Percentiles rank a stretch among this genome's conserved stretches.
phyloP scores from a whole-genome alignment of 2,797 vertebrate genomes.

The Chiropotes sagulatus region DNA sequence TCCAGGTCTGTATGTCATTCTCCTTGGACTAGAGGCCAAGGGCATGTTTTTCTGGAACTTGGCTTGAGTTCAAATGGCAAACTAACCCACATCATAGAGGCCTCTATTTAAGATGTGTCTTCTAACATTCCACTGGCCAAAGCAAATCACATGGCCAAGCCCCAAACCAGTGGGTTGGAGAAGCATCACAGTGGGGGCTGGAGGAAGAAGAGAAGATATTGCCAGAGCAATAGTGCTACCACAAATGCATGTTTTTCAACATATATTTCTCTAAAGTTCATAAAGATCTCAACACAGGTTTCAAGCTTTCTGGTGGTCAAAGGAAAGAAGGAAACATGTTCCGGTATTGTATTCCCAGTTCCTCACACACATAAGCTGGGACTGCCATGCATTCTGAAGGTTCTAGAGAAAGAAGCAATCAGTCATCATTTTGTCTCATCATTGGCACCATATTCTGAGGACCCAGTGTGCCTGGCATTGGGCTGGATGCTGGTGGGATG shows the following conservation, averaged over 20 bases:
- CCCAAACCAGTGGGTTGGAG: accelerated
- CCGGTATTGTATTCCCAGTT: too few relatives aligned
- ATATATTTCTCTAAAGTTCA: neutral
- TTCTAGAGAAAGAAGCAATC: neutral
- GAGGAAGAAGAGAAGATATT: neutral
- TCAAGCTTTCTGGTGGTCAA: neutral
- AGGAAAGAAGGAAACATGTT: neutral
- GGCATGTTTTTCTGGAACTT: neutral
- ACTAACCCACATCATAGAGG: accelerated
- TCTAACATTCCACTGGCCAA: neutral
- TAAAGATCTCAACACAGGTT: neutral
- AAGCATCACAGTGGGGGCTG: accelerated
- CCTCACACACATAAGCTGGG: too few relatives aligned
- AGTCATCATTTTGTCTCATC: accelerated
- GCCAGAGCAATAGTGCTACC: accelerated
- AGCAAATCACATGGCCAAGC: accelerated
- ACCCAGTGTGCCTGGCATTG: too few relatives aligned
- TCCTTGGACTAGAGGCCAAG: neutral
- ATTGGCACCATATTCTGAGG: neutral
- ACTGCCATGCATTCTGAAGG: too few relatives aligned
- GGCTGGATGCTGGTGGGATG: accelerated
- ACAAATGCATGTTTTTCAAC: neutral
- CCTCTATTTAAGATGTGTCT: neutral
- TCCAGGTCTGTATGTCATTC: neutral
- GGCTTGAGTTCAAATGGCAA: neutral